Conservation (phyloP, 2,888 invertebrate genomes). For the Cataglyphis albicans region DNA sequence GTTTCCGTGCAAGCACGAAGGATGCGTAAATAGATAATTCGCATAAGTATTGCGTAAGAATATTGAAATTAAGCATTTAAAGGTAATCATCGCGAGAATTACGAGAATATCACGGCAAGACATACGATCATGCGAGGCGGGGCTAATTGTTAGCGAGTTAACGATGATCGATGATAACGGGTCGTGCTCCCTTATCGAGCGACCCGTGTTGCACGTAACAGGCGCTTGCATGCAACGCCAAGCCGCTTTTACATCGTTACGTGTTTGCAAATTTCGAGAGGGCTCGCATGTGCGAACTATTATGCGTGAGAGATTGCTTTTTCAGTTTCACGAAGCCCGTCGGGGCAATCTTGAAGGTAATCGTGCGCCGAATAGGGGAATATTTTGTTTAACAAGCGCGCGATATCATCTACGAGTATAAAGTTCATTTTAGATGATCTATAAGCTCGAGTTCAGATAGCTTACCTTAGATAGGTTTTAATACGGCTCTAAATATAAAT, state of each 20-base stretch:
- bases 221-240: conserved; percentile 70
- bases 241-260: conserved; percentile 69
- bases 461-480: not conserved
- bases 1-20: conserved; percentile 17
- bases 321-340: conserved; percentile 47
- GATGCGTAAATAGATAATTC: conserved; percentile 21
- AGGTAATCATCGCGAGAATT: conserved; percentile 59
- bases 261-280: conserved; percentile 74
- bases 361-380: conserved; percentile 37
- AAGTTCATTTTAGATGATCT: conserved; percentile 10
- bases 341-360: conserved; percentile 52
- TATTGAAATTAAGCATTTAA: conserved; percentile 68
- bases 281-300: conserved; percentile 62
- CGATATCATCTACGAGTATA: conserved; percentile 35
- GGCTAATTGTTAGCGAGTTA: conserved; percentile 74
- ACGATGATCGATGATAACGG: conserved; percentile 77
- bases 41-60: conserved; percentile 52
- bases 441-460: not conserved
- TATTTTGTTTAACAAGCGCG: conserved; percentile 50
- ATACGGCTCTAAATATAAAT: not conserved
- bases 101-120: conserved; percentile 53
- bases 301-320: conserved; percentile 59
- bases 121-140: conserved; percentile 53
- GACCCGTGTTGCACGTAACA: conserved; percentile 67
- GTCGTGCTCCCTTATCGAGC: conserved; percentile 69